Percentiles rank a stretch among this genome's conserved stretches.
phyloP scores from a whole-genome alignment of 2,888 invertebrate species.

The Eupithecia pulchellata region DNA sequence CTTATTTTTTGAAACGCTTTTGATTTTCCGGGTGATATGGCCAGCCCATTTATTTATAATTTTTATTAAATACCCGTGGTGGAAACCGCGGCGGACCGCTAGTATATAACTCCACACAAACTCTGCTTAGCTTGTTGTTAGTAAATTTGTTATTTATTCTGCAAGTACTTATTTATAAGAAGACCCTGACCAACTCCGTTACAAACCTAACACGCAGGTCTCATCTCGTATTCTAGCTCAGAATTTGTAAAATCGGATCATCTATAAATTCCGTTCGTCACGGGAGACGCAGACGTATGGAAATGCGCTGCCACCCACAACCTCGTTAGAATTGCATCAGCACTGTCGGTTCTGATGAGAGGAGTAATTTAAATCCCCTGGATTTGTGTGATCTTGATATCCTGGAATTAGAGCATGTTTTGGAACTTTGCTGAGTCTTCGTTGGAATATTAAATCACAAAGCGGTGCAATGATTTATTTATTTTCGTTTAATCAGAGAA shows the following conservation, averaged over 20 bases:
- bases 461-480: too few species aligned
- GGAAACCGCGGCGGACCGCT: too few species aligned
- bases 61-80: too few species aligned
- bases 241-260: slow-evolving; percentile 11
- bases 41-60: too few species aligned
- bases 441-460: too few species aligned
- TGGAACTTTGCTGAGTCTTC: too few species aligned
- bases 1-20: too few species aligned
- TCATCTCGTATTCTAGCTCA: not conserved
- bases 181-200: not conserved
- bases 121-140: too few species aligned
- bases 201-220: not conserved
- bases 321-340: slow-evolving; percentile 40
- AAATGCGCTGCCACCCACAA: slow-evolving; percentile 43
- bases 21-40: too few species aligned
- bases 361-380: not conserved
- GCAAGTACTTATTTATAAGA: not conserved
- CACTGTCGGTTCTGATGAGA: slow-evolving; percentile 3
- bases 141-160: too few species aligned
- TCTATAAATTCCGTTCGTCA: slow-evolving; percentile 34
- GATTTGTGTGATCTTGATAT: not conserved
- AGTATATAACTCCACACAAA: too few species aligned
- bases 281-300: slow-evolving; percentile 41
- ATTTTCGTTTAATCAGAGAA: too few species aligned
- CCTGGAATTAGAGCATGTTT: not conserved